Evolutionary conservation across 64 coral and sea anemone genomes (phyloP).

Genomic region (Pocillopora verrucosa): DNA sequence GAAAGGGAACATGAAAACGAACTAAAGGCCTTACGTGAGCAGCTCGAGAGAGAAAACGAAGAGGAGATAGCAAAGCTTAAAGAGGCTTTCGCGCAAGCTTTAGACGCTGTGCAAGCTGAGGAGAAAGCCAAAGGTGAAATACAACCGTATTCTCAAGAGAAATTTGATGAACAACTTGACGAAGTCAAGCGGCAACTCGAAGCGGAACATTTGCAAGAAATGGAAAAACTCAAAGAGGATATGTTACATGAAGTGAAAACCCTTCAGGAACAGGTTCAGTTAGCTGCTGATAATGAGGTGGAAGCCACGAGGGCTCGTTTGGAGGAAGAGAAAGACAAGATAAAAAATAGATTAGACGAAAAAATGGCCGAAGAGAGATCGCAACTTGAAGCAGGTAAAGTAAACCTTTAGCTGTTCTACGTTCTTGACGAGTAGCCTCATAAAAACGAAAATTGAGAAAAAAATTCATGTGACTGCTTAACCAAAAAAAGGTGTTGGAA

Average conservation of each 20-base stretch:
- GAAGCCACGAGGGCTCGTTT: slow-evolving; percentile 51
- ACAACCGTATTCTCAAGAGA: neutral
- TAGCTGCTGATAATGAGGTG: slow-evolving; percentile 76
- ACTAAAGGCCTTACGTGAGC: slow-evolving; percentile 27
- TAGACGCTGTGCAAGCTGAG: slow-evolving; percentile 39
- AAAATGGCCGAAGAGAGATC: slow-evolving; percentile 55
- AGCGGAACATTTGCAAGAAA: slow-evolving; percentile 57
- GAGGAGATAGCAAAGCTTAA: slow-evolving; percentile 66
- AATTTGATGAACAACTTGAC: slow-evolving; percentile 3
- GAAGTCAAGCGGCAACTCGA: slow-evolving; percentile 23
- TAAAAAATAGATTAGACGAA: slow-evolving; percentile 24
- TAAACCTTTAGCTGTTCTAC: no score
- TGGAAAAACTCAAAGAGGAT: slow-evolving; percentile 44
- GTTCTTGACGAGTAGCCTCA: neutral
- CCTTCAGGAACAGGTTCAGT: slow-evolving; percentile 64
- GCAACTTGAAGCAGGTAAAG: slow-evolving; percentile 46
- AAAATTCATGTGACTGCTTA: neutral
- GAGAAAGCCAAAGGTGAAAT: neutral
- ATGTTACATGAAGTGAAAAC: slow-evolving; percentile 55
- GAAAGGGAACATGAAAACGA: slow-evolving; percentile 60
- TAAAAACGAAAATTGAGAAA: neutral
- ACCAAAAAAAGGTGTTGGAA: no score
- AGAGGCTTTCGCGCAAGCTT: slow-evolving; percentile 38
- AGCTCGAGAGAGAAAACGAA: slow-evolving; percentile 64
- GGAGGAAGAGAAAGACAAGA: slow-evolving; percentile 47